A percentile compares a stretch with the other conserved stretches of the same genome.
Evolutionary conservation across 2,888 invertebrate genomes (phyloP).

Genomic region (Hesperia comma): DNA sequence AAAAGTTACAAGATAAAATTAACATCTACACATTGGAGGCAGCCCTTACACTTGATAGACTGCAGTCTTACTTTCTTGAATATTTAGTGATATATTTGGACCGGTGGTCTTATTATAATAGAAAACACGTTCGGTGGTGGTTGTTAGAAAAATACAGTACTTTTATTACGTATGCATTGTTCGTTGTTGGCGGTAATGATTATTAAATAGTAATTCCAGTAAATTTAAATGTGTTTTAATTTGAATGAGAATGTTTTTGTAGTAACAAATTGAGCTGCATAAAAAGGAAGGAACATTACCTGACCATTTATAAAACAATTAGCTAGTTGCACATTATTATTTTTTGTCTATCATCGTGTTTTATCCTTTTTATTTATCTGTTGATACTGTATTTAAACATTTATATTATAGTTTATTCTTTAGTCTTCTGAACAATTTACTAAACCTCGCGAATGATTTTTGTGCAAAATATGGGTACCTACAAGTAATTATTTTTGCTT

Average conservation of each 20-base stretch:
- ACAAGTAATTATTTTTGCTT: too few species aligned
- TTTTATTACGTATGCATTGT: conserved; percentile 34
- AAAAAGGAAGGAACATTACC: conserved; percentile 1
- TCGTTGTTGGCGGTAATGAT: conserved; percentile 39
- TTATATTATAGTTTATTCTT: too few species aligned
- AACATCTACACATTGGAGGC: neutral
- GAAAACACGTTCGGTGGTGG: conserved; percentile 32
- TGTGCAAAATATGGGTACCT: too few species aligned
- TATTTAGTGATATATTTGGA: conserved; percentile 26
- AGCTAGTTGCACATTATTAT: too few species aligned
- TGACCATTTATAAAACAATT: too few species aligned
- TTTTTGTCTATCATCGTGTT: too few species aligned
- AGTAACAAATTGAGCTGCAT: conserved; percentile 11
- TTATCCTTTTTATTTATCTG: too few species aligned
- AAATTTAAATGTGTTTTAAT: conserved; percentile 42
- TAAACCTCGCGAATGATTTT: too few species aligned
- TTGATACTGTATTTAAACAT: too few species aligned
- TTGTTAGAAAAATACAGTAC: conserved; percentile 37
- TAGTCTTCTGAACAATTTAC: too few species aligned
- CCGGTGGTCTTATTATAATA: conserved; percentile 36
- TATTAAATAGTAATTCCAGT: conserved; percentile 44
- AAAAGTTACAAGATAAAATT: neutral
- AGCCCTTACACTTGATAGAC: conserved; percentile 6
- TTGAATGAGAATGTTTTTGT: conserved; percentile 19
- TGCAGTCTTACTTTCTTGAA: conserved; percentile 1